Evolutionary conservation across 1,140 invertebrate genomes (phyloP).

Genomic region (Polypedilum vanderplanki): DNA sequence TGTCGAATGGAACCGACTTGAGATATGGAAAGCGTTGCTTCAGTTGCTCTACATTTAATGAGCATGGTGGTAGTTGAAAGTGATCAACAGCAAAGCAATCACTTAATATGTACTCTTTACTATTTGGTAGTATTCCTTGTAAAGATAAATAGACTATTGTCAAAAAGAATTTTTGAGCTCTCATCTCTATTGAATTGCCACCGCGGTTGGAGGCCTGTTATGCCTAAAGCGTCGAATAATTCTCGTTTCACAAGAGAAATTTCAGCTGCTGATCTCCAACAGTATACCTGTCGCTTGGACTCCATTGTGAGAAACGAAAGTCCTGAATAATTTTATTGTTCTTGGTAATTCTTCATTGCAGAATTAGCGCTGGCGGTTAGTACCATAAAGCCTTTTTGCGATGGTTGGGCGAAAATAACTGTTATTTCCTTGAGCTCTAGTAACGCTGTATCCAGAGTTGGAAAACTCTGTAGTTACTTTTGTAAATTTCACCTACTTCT

Average conservation of each 20-base stretch:
- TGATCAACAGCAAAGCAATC: not conserved
- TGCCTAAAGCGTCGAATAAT: not conserved
- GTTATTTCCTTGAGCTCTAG: too few relatives aligned
- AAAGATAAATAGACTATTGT: not conserved
- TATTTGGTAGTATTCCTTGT: not conserved
- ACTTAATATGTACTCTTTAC: not conserved
- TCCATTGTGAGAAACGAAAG: not conserved
- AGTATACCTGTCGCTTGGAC: not conserved
- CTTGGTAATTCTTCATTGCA: not conserved
- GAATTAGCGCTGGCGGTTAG: not conserved
- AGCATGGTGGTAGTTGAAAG: not conserved
- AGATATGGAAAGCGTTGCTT: not conserved
- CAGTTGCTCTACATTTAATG: not conserved
- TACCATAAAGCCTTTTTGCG: too few relatives aligned
- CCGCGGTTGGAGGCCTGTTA: not conserved
- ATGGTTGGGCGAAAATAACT: too few relatives aligned
- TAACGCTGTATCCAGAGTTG: too few relatives aligned
- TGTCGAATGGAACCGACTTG: not conserved
- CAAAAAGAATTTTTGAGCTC: not conserved
- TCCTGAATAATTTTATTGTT: not conserved
- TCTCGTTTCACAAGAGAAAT: not conserved
- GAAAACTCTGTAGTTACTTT: too few relatives aligned
- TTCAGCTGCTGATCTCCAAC: not conserved
- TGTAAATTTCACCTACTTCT: too few relatives aligned
- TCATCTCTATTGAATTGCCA: not conserved